A percentile compares a stretch with the other conserved stretches of the same genome.
Evolutionary conservation across 2,797 vertebrate genomes (phyloP).

Genomic region (Geotria australis): DNA sequence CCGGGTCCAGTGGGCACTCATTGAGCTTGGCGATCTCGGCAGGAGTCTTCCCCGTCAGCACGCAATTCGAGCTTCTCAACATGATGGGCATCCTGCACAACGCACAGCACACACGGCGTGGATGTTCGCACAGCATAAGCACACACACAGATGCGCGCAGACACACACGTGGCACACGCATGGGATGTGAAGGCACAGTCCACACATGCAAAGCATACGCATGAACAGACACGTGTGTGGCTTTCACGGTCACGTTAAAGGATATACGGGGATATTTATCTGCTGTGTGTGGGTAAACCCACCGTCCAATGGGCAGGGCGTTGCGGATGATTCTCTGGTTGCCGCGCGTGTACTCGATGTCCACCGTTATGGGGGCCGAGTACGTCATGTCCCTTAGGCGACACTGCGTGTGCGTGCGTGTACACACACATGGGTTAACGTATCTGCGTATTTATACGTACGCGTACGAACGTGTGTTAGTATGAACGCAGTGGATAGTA

Average conservation of each 20-base stretch:
- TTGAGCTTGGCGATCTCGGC: constrained; percentile 84
- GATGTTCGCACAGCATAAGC: background rate
- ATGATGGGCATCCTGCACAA: constrained; percentile 80
- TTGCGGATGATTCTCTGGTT: constrained; percentile 96
- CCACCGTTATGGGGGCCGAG: constrained; percentile 74
- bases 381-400: constrained; percentile 90
- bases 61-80: constrained; percentile 86
- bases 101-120: constrained; percentile 1
- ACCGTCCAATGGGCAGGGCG: constrained; percentile 44
- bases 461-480: background rate
- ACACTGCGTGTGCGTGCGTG: constrained; percentile 19
- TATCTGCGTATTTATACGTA: background rate
- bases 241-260: background rate
- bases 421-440: background rate
- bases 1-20: constrained; percentile 28
- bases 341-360: constrained; percentile 88
- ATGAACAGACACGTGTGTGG: no score
- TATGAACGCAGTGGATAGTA: no score
- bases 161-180: background rate
- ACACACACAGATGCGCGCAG: background rate
- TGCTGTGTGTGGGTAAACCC: no score
- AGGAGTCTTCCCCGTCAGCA: constrained; percentile 66
- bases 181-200: rapidly evolving
- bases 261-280: no score
- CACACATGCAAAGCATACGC: no score